Evolutionary conservation across 1,140 invertebrate species (phyloP).

Genomic region (Ips typographus): DNA sequence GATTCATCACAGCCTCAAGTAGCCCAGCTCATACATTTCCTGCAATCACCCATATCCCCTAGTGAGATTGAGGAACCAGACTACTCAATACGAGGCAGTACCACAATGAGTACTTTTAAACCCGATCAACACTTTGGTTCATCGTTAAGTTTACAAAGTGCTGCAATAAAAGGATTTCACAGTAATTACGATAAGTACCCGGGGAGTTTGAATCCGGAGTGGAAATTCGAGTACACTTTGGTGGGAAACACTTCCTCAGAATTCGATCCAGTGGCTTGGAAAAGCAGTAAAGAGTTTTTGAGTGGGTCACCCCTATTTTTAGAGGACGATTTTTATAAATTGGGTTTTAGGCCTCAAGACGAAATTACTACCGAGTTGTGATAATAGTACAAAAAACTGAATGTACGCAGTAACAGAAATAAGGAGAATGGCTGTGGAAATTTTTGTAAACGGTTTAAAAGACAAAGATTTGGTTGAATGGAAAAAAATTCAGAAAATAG

Average conservation of each 20-base stretch:
- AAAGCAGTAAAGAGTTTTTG: conserved; percentile 50
- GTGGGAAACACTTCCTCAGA: conserved; percentile 58
- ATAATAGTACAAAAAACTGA: conserved; percentile 35
- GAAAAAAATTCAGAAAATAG: too few relatives aligned
- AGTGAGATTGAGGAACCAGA: conserved; percentile 39
- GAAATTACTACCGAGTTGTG: conserved; percentile 77
- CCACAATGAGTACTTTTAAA: conserved; percentile 60
- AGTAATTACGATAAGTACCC: conserved; percentile 47
- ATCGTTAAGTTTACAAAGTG: conserved; percentile 55
- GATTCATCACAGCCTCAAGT: conserved; percentile 56
- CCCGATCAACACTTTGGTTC: conserved; percentile 53
- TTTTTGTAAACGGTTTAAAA: too few relatives aligned
- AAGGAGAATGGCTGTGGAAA: too few relatives aligned
- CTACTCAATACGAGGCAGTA: conserved; percentile 40
- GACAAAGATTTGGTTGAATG: too few relatives aligned
- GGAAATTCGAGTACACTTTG: conserved; percentile 56
- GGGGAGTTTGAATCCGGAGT: conserved; percentile 58
- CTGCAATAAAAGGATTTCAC: conserved; percentile 47
- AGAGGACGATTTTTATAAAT: conserved; percentile 71
- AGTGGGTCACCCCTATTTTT: conserved; percentile 60
- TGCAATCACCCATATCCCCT: conserved; percentile 57
- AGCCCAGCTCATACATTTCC: conserved; percentile 65
- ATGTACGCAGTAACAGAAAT: background rate
- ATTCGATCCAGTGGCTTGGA: conserved; percentile 57
- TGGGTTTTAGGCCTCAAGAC: conserved; percentile 74